Percentiles rank a stretch among this genome's conserved stretches.
Evolutionary conservation across 2,797 vertebrate genomes (phyloP).

Genomic region (Mareca strepera): DNA sequence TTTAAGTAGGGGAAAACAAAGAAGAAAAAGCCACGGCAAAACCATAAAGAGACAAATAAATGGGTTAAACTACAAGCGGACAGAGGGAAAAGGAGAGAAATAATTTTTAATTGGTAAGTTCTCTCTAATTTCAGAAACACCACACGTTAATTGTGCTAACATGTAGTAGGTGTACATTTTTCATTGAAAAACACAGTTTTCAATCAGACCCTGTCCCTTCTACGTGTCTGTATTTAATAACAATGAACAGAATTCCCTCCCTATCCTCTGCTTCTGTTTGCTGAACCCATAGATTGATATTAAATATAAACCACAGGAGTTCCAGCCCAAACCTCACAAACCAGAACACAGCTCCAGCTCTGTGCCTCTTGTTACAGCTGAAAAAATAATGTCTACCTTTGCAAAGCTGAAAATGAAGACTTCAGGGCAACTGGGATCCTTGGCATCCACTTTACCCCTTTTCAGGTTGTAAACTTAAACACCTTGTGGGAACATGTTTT

Average conservation of each 20-base stretch:
- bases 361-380: neutral
- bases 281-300: neutral
- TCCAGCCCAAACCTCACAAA: constrained; percentile 23
- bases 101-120: neutral
- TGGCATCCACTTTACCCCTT: constrained; percentile 21
- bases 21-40: neutral
- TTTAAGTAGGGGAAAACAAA: neutral
- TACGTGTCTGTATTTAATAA: neutral
- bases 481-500: constrained; percentile 35
- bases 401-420: neutral
- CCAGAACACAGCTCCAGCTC: neutral
- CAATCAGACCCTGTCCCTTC: neutral
- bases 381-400: neutral
- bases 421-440: neutral
- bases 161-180: neutral
- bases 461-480: constrained; percentile 31
- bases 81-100: neutral
- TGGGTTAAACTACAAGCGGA: neutral
- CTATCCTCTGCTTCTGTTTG: neutral
- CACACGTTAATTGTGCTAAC: neutral
- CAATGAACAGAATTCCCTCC: neutral
- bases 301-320: neutral
- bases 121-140: neutral
- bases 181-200: neutral
- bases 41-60: neutral